These are phyloP conservation scores for Carposina sasakii DNA, from an alignment of 1,140 invertebrate genomes.

Conservation along the genomic window DNA sequence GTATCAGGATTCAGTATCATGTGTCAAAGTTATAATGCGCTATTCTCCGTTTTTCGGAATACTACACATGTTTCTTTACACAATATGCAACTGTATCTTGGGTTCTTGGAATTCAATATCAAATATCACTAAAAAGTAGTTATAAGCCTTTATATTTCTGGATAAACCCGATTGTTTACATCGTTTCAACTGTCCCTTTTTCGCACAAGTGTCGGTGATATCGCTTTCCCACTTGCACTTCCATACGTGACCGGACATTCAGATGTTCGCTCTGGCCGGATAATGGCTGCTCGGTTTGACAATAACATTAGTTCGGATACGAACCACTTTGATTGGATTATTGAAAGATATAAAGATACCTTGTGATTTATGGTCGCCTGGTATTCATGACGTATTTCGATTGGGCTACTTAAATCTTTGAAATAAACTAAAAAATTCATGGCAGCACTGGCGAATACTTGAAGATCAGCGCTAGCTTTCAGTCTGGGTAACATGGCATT, in stretches of 20 bases:
- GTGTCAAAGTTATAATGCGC: no score
- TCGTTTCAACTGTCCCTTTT: slow-evolving; percentile 28
- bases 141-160: slow-evolving; percentile 21
- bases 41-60: no score
- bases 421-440: no score
- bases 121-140: no score
- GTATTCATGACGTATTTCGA: slow-evolving; percentile 16
- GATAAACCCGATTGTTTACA: slow-evolving; percentile 39
- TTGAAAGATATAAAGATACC: slow-evolving; percentile 62
- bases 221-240: slow-evolving; percentile 23
- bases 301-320: slow-evolving; percentile 65
- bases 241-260: slow-evolving; percentile 64
- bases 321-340: slow-evolving; percentile 65
- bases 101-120: no score
- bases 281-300: slow-evolving; percentile 64
- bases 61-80: no score
- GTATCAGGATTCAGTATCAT: no score
- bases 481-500: no score
- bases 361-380: slow-evolving; percentile 54
- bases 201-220: slow-evolving; percentile 18
- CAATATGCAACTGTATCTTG: no score
- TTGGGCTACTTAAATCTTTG: neutral
- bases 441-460: no score
- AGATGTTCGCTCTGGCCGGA: slow-evolving; percentile 49
- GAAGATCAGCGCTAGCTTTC: no score